Base-by-base conservation (phyloP, 2,888 invertebrate genomes). In the Cyrtodaria siliqua region DNA sequence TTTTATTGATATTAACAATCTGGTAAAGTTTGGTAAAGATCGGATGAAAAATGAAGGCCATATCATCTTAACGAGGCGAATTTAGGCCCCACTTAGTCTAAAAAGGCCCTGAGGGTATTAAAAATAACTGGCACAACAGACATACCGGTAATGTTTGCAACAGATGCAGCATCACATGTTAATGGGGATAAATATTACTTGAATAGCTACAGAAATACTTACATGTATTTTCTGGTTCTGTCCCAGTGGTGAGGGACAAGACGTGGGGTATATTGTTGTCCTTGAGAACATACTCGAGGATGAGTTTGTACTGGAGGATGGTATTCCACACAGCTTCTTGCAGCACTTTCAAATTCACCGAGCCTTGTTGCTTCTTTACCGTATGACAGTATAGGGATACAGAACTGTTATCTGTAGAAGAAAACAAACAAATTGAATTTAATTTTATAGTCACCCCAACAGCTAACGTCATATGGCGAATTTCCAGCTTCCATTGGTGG, bases 251-350 rank as follows among this genome's bases (percentile, higher is more conserved):
- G 6, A 9, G 20, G n/a, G 16, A 9, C 6, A 20, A 9, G 6
- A 44, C 16, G 38, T 66, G 53, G 9, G 74, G 68, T 3, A 81
- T 38, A 12, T 57, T 23, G 20, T 52, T 56, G 20, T 64, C 20
- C 16, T 55, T 47, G 16, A 81, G 59, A 0, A 74, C 42, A 55
- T 64, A 77, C 24, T 66, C 68, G 1, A 77, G 55, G 0, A 71
- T 42, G 24, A 67, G 24, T n/a, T 59, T 63, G 49, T 64, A 74
- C 42, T 74, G 71, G n/a, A 56, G 57, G 18, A 64, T 40, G 2
- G 77, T 66, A 47, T 66, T 71, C 77, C 71, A 74, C 3, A 81
- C 57, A 26, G 70, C 42, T n/a, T 77, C 55, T 20, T 64, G 53
- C 3, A 71, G 42, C 20, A 27, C 49, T 12, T 27, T 6, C 1